Percentiles rank a stretch among this genome's conserved stretches.
phyloP scores from a whole-genome alignment of 2,888 invertebrate species.

The Acrobasis suavella region DNA sequence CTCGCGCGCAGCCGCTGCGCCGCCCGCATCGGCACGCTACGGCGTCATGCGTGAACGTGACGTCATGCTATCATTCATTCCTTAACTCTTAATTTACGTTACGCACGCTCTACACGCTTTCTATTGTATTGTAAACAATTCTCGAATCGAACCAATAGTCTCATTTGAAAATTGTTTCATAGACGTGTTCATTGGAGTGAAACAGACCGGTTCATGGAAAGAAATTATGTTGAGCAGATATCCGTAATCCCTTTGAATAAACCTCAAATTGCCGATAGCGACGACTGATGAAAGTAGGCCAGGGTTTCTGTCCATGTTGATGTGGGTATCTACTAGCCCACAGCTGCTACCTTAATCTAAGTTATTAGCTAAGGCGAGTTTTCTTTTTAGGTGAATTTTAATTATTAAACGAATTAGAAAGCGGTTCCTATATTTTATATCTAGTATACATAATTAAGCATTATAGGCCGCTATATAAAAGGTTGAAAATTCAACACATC shows the following conservation, averaged over 20 bases:
- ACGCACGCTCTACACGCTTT: constrained; percentile 23
- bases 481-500: background rate
- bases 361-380: background rate
- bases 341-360: background rate
- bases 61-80: constrained; percentile 43
- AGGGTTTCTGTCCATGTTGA: constrained; percentile 40
- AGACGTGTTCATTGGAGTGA: constrained; percentile 35
- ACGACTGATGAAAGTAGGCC: constrained; percentile 47
- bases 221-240: constrained; percentile 33
- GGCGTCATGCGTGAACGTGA: constrained; percentile 34
- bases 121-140: constrained; percentile 20
- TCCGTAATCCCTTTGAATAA: constrained; percentile 37
- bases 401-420: background rate
- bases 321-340: constrained; percentile 4
- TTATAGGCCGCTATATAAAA: background rate
- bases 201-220: constrained; percentile 36
- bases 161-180: constrained; percentile 22
- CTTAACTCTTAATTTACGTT: constrained; percentile 17
- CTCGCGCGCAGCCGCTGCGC: constrained; percentile 32
- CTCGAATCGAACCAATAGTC: constrained; percentile 4
- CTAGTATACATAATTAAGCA: background rate
- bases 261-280: constrained; percentile 40
- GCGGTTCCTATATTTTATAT: background rate
- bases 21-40: constrained; percentile 30
- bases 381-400: background rate